A percentile compares a stretch with the other conserved stretches of the same genome.
Evolutionary conservation across 2,888 invertebrate genomes (phyloP).

Genomic region (Dynastes hyllus): DNA sequence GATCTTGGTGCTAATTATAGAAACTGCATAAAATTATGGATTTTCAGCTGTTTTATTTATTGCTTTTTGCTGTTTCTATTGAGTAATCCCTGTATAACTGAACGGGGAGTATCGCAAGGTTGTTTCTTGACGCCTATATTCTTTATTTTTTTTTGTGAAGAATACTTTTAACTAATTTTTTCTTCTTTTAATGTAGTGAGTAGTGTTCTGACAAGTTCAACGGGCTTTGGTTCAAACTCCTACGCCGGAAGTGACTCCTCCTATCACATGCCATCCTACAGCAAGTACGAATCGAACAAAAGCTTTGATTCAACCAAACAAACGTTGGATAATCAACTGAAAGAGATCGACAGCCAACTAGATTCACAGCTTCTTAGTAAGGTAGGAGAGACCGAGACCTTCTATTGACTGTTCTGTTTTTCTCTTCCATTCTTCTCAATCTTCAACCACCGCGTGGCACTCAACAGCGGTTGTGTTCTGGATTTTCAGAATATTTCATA

Average conservation of each 20-base stretch:
- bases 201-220: constrained; percentile 75
- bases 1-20: not conserved
- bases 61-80: too few relatives aligned
- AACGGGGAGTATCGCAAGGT: not conserved
- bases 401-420: constrained; percentile 67
- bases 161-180: too few relatives aligned
- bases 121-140: not conserved
- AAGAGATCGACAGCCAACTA: constrained; percentile 86
- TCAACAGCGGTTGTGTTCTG: not conserved
- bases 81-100: too few relatives aligned
- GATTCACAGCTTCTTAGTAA: constrained; percentile 80
- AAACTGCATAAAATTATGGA: too few relatives aligned
- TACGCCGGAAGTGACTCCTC: constrained; percentile 75
- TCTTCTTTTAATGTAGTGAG: constrained; percentile 67
- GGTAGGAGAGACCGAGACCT: constrained; percentile 72
- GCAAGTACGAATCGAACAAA: constrained; percentile 73
- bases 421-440: constrained; percentile 53
- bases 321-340: constrained; percentile 85
- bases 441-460: constrained; percentile 9
- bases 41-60: not conserved
- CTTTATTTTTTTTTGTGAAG: not conserved
- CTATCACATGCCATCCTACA: constrained; percentile 71
- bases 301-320: constrained; percentile 84
- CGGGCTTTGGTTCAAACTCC: constrained; percentile 75
- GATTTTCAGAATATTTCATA: too few relatives aligned